Base-by-base conservation (phyloP, 2,797 vertebrate genomes). In the Amniataba percoides region DNA sequence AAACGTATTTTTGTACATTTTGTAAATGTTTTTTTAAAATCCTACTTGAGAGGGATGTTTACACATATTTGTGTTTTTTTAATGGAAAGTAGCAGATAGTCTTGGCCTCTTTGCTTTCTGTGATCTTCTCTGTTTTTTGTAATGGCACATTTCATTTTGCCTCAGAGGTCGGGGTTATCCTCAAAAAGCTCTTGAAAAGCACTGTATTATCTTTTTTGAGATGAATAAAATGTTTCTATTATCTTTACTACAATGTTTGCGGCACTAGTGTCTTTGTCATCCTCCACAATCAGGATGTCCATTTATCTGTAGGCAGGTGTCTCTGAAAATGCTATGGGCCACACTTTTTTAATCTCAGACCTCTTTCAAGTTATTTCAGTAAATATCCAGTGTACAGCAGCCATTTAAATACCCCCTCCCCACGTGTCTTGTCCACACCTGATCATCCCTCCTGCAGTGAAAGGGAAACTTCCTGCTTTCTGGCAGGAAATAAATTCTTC, bases 401-500 rank as follows among this genome's bases (percentile, higher is more conserved):
- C 23, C 2, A 0, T 79, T 68, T 60, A 72, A 71, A 74, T 31
- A 57, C 5, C 10, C 2, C n/a, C 49, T 34, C 36, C 46, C 8
- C 52, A 7, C 46, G 7, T 75, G 40, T 16, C 36, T 6, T 39
- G 31, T 68, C 49, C 49, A 25, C 64, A 62, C 45, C 48, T 66
- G 49, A 68, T 80, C 46, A 51, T 46, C 34, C 10, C 36, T 31
- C 80, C 23, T 40, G 8, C 58, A 49, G 77, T 68, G 57, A 56
- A 42, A 71, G 42, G 87, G 90, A 84, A 88, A 91, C 86, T 31
- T 31, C 27, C 91, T 91, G 92, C 74, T 93, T 91, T 92, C 93
- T 93, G 93, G 88, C 92, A 95, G 90, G 91, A 94, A 95, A 94
- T 94, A 92, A 95, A 95, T 94, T 92, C 89, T 93, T 95, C 93